A percentile compares a stretch with the other conserved stretches of the same genome.
Evolutionary conservation across 2,888 invertebrate species (phyloP).

Genomic region (Ichneumoninae sp.): DNA sequence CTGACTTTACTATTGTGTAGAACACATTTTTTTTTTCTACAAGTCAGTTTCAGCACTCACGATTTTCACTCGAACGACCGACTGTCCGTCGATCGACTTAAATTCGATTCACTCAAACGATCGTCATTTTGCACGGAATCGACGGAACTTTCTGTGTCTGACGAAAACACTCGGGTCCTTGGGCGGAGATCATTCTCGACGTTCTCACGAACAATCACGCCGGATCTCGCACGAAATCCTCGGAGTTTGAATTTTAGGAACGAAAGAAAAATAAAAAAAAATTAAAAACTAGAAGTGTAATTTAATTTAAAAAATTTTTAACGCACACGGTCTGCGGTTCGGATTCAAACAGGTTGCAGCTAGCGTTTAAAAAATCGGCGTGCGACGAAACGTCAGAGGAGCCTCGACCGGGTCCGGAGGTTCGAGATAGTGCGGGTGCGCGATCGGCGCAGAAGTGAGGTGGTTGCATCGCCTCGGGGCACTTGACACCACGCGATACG

Average conservation of each 20-base stretch:
- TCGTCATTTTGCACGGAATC: constrained; percentile 2
- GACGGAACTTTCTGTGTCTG: neutral
- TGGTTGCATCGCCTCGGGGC: constrained; percentile 81
- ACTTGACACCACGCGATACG: constrained; percentile 68
- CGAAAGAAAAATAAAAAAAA: neutral
- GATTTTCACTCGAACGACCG: constrained; percentile 31
- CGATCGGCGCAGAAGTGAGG: constrained; percentile 82
- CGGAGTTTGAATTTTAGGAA: neutral
- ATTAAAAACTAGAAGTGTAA: no score
- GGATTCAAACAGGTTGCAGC: constrained; percentile 46
- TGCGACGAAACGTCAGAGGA: constrained; percentile 68
- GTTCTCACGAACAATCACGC: neutral
- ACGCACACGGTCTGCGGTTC: neutral
- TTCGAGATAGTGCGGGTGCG: constrained; percentile 70
- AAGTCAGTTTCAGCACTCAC: constrained; percentile 40
- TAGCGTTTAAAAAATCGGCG: constrained; percentile 46
- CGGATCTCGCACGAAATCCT: neutral
- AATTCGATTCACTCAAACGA: no score
- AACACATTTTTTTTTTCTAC: constrained; percentile 3
- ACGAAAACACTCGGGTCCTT: constrained; percentile 2
- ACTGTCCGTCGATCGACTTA: neutral
- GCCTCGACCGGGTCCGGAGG: constrained; percentile 42
- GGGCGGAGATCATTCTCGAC: neutral
- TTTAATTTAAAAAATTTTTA: neutral
- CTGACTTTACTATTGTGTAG: neutral